A percentile compares a stretch with the other conserved stretches of the same genome.
phyloP scores from a whole-genome alignment of 2,113 vertebrate genomes.

The Ariopsis seemanni region DNA sequence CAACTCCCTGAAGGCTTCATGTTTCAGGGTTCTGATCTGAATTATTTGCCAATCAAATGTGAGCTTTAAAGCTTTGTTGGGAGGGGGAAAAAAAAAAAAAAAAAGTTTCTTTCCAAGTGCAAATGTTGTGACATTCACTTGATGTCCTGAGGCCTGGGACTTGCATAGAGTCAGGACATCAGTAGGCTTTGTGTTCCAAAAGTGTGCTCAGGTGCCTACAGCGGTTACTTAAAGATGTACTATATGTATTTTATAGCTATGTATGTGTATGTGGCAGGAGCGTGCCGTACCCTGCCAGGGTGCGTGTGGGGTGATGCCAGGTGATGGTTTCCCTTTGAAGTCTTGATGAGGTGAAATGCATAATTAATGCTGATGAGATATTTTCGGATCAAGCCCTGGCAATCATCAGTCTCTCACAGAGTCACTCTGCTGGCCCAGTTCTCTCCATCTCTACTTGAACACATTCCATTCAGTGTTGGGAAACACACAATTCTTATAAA shows the following conservation, averaged over 20 bases:
- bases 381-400: conserved; percentile 42
- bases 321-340: conserved; percentile 53
- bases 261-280: background rate
- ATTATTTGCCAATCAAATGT: background rate
- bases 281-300: background rate
- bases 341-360: conserved; percentile 49
- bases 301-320: conserved; percentile 31
- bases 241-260: background rate
- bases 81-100: background rate
- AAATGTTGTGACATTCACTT: conserved; percentile 19
- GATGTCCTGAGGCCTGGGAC: conserved; percentile 21
- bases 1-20: background rate
- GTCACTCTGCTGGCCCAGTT: background rate
- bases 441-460: background rate
- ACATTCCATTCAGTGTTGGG: background rate
- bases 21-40: background rate
- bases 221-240: background rate
- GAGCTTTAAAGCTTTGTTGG: background rate
- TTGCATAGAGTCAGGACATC: background rate
- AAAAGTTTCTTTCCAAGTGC: background rate
- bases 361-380: conserved; percentile 58
- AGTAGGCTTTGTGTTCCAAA: background rate
- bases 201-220: background rate
- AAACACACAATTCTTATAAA: no score
- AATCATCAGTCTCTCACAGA: conserved; percentile 31